These are phyloP conservation scores for Chloebia gouldiae DNA, from an alignment of 2,113 vertebrate species.

Conservation along the genomic window DNA sequence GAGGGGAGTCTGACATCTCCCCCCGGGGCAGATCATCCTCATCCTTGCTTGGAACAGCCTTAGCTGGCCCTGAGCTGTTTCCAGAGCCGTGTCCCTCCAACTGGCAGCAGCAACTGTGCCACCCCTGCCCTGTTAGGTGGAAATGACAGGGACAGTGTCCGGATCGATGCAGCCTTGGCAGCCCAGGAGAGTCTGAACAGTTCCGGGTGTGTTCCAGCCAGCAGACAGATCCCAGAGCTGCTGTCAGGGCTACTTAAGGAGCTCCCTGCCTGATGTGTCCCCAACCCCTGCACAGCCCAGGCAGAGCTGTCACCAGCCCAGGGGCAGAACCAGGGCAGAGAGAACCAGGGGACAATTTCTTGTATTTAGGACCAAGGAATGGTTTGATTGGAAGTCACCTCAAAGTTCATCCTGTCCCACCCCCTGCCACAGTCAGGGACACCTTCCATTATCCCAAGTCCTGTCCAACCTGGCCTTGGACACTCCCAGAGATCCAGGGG, in stretches of 20 bases:
- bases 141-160: not conserved
- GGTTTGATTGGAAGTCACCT: not conserved
- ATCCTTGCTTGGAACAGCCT: not conserved
- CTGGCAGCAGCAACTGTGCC: not conserved
- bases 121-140: not conserved
- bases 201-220: rapidly evolving
- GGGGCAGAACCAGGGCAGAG: not conserved
- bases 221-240: not conserved
- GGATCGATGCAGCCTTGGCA: not conserved
- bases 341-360: not conserved
- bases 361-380: not conserved
- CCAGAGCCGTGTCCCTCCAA: not conserved
- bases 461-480: rapidly evolving
- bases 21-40: not conserved
- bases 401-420: rapidly evolving
- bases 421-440: not conserved
- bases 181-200: rapidly evolving
- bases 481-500: not conserved
- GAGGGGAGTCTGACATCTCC: not conserved
- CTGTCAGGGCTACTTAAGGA: not conserved
- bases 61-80: not conserved
- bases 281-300: not conserved
- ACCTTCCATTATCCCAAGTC: not conserved
- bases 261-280: not conserved
- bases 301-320: not conserved